These are phyloP conservation scores for Petroica traversi DNA, from an alignment of 2,113 vertebrate genomes.

Conservation along the genomic window DNA sequence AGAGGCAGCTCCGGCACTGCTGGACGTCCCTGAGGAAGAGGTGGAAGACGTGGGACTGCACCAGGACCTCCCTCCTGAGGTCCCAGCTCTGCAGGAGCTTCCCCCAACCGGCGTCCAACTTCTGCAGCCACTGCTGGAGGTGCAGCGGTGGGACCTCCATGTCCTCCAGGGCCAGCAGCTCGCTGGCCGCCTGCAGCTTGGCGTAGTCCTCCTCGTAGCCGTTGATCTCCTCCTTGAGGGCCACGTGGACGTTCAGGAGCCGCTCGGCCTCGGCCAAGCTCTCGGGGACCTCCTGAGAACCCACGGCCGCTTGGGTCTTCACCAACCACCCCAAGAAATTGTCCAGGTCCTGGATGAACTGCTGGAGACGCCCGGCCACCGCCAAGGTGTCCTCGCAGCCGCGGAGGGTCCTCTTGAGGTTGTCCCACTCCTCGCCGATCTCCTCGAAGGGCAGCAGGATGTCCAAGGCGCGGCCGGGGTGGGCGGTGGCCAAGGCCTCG, in stretches of 20 bases:
- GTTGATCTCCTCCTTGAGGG: constrained; percentile 93
- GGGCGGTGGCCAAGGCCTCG: constrained; percentile 78
- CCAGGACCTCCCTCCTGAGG: constrained; percentile 82
- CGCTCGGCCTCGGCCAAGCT: constrained; percentile 83
- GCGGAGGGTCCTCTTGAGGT: constrained; percentile 81
- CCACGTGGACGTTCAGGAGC: constrained; percentile 83
- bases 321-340: constrained; percentile 91
- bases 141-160: constrained; percentile 83
- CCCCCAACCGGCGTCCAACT: constrained; percentile 91
- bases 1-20: constrained; percentile 83
- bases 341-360: constrained; percentile 91
- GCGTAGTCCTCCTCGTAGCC: constrained; percentile 90
- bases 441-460: constrained; percentile 86
- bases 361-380: constrained; percentile 83
- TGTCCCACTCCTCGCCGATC: constrained; percentile 89
- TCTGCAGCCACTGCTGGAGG: constrained; percentile 92
- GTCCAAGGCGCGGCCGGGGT: constrained; percentile 79
- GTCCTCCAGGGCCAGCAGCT: constrained; percentile 85
- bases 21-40: constrained; percentile 89
- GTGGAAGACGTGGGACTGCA: constrained; percentile 90
- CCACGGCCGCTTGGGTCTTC: constrained; percentile 83
- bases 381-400: constrained; percentile 89
- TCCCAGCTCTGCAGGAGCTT: constrained; percentile 94
- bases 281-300: constrained; percentile 80
- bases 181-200: constrained; percentile 88